Conservation (phyloP, 2,888 invertebrate species). For the Oscheius sp. region DNA sequence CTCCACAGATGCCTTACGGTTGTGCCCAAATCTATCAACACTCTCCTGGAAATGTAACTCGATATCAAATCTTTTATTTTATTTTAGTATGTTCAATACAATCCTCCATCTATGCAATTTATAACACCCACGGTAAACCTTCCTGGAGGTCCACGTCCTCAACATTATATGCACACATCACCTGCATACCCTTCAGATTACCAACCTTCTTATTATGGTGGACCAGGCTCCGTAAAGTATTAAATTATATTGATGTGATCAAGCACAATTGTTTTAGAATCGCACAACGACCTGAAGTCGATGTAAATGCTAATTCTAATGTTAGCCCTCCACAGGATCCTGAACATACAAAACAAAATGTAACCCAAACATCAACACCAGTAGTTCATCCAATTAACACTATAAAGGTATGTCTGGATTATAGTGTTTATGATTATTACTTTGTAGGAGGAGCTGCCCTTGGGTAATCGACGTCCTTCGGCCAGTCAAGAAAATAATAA, state of each 20-base stretch:
- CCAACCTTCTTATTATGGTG: background rate
- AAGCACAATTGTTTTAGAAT: conserved; percentile 12
- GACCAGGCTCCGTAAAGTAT: background rate
- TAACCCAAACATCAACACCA: background rate
- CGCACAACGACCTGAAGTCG: background rate
- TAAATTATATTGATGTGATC: background rate
- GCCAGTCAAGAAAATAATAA: background rate
- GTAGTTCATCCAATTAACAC: conserved; percentile 12
- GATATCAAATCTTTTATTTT: background rate
- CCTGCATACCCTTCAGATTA: background rate
- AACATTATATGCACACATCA: conserved; percentile 7
- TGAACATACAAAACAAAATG: background rate
- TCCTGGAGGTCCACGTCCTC: background rate
- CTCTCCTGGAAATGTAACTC: conserved; percentile 10
- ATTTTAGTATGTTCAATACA: background rate
- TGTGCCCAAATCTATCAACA: background rate
- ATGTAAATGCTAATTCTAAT: conserved; percentile 3
- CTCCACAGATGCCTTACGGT: background rate
- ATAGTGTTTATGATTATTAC: background rate
- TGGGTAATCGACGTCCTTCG: background rate
- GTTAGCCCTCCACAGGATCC: conserved; percentile 27
- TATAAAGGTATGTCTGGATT: background rate
- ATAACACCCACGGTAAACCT: background rate
- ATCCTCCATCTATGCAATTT: background rate
- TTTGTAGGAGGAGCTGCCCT: conserved; percentile 11